These are phyloP conservation scores for Aphidius gifuensis DNA, from an alignment of 1,140 invertebrate species.

Conservation along the genomic window DNA sequence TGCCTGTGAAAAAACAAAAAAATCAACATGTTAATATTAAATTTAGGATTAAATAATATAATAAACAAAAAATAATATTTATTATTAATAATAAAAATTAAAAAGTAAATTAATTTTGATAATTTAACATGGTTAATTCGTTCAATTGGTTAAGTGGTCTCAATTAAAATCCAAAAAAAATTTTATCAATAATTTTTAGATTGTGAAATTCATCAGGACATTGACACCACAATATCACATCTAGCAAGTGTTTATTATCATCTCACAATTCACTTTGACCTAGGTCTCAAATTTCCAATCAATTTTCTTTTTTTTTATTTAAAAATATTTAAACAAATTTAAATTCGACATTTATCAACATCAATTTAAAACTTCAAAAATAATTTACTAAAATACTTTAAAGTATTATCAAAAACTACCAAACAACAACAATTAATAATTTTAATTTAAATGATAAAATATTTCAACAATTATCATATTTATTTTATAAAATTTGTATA, in stretches of 20 bases:
- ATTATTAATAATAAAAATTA: not conserved
- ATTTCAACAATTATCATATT: too few species aligned
- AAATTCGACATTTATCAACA: too few species aligned
- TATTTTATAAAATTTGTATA: too few species aligned
- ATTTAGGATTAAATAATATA: not conserved
- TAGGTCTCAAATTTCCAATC: not conserved
- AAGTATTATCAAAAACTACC: too few species aligned
- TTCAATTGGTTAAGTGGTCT: constrained; percentile 5
- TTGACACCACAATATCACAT: not conserved
- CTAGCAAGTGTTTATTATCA: not conserved
- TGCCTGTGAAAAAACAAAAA: constrained; percentile 62
- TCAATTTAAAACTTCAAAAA: too few species aligned
- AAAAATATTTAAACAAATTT: too few species aligned
- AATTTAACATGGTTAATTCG: too few species aligned
- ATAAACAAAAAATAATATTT: not conserved
- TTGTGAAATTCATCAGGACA: not conserved
- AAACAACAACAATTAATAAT: too few species aligned
- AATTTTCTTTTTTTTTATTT: too few species aligned
- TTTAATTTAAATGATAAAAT: too few species aligned
- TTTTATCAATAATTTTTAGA: not conserved
- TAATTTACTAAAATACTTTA: too few species aligned
- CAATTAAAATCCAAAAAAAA: constrained; percentile 19
- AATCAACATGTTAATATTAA: constrained; percentile 16
- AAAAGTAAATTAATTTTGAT: not conserved
- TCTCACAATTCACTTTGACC: constrained; percentile 15